These are phyloP conservation scores for Falco columbarius DNA, from an alignment of 2,797 vertebrate species.

Conservation along the genomic window DNA sequence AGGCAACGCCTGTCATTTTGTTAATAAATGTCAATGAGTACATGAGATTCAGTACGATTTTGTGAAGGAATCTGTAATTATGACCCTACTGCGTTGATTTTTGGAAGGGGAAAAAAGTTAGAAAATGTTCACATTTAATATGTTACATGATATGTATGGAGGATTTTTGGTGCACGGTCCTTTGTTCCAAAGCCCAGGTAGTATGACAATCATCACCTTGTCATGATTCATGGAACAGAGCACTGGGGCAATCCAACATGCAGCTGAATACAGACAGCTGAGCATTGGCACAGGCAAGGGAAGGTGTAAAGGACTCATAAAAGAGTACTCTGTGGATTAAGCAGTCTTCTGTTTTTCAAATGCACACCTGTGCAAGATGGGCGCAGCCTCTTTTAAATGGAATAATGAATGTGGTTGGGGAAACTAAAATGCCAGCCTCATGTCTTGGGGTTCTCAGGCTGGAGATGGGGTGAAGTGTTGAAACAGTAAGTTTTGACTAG, in stretches of 20 bases:
- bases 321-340: neutral
- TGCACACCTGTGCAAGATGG: neutral
- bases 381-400: neutral
- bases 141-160: neutral
- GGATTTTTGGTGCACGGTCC: neutral
- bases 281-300: neutral
- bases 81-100: neutral
- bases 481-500: neutral
- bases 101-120: neutral
- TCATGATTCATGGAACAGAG: neutral
- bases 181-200: slow-evolving; percentile 23
- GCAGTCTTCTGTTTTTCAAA: neutral
- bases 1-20: neutral
- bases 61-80: neutral
- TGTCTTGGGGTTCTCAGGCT: neutral
- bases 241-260: neutral
- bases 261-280: neutral
- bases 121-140: neutral
- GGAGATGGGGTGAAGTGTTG: neutral
- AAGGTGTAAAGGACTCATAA: neutral
- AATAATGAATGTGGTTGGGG: neutral
- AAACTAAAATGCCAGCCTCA: neutral
- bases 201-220: neutral
- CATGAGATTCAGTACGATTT: neutral
- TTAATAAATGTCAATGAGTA: slow-evolving; percentile 8